Base-by-base conservation (phyloP, 2,888 invertebrate species). In the Spisula subtruncata region DNA sequence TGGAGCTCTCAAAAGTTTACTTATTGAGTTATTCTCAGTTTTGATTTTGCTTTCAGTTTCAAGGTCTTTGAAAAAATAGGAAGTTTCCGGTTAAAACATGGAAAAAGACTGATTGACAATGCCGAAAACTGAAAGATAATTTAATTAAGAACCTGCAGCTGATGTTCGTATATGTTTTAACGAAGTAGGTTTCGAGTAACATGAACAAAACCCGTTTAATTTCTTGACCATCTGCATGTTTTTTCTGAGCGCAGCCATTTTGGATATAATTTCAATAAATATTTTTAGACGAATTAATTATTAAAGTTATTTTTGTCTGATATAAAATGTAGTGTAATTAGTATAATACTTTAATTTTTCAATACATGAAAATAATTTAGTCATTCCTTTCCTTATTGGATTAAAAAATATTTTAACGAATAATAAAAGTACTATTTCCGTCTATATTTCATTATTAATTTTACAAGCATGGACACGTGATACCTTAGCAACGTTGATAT, bases 401-500 rank as follows among this genome's bases (percentile, higher is more conserved):
- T 79, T 32, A 14, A 79, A 20, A 4, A 32, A 25, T 0, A 41
- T 79, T 14, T 35, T n/a, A 8, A 16, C 16, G 10, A 2, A 0
- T 4, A 25, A 25, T 6, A 66, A 25, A 80, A 85, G 14, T 54
- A 85, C 79, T 79, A 35, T 51, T 75, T 85, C 80, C 86, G 46
- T 35, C 41, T 48, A 18, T 20, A 41, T 32, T 80, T 60, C 10
- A 75, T 75, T 29, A 16, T 25, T 32, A 16, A 16, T 75, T 84
- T 16, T 18, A 75, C 35, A 1, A 4, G 18, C 14, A 60, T 25
- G 20, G 56, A 81, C 86, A 86, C 86, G 86, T 54, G 83, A 54
- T 80, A 75, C 89, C 89, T 75, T 84, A 84, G 89, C 87, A 90
- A 90, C 89, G 86, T 83, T 83, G 81, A 83, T 79, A 83, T 80